Percentiles rank a stretch among this genome's conserved stretches.
phyloP scores from a whole-genome alignment of 1,140 invertebrate genomes.

The Calephelis nemesis region DNA sequence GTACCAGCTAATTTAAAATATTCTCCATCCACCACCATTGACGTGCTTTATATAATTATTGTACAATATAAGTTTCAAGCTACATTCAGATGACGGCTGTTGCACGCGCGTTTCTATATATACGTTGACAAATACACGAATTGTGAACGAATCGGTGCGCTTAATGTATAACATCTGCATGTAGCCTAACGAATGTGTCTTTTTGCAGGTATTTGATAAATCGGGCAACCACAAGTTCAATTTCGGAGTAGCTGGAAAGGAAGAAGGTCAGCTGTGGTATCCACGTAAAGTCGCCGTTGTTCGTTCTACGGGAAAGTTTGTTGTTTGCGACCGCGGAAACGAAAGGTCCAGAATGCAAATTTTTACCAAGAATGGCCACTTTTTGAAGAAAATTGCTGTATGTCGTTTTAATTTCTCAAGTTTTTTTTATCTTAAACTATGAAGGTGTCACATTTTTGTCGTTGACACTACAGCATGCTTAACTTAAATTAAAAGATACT shows the following conservation, averaged over 20 bases:
- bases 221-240: conserved; percentile 92
- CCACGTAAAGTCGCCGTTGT: conserved; percentile 97
- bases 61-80: no score
- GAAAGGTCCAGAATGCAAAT: conserved; percentile 98
- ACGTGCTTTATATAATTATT: no score
- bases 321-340: conserved; percentile 97
- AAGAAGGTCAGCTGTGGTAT: conserved; percentile 98
- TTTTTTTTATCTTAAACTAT: background rate
- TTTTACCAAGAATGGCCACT: conserved; percentile 92
- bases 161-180: no score
- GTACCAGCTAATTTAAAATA: no score
- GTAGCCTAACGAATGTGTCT: background rate
- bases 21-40: no score
- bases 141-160: no score
- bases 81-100: no score
- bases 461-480: no score
- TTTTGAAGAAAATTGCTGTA: conserved; percentile 93
- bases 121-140: no score
- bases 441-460: no score
- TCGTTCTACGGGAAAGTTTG: conserved; percentile 92
- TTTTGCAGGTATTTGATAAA: conserved; percentile 90
- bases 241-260: conserved; percentile 94
- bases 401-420: conserved; percentile 26
- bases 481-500: no score
- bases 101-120: no score